Percentiles rank a stretch among this genome's conserved stretches.
phyloP scores from a whole-genome alignment of 2,888 invertebrate species.

The Melieria omissa region DNA sequence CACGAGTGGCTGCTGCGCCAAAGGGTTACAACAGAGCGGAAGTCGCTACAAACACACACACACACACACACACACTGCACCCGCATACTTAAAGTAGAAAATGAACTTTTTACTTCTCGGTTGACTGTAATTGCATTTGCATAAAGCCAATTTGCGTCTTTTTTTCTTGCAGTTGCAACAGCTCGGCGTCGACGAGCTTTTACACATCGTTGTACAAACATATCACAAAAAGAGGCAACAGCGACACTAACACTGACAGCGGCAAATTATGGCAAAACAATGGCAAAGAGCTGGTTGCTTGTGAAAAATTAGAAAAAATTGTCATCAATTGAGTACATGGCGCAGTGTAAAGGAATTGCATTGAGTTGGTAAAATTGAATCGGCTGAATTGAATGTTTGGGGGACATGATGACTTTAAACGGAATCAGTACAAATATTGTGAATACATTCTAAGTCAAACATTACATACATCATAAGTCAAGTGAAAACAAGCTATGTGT shows the following conservation, averaged over 20 bases:
- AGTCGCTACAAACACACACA: conserved; percentile 4
- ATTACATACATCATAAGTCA: too few relatives aligned
- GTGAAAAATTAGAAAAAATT: too few relatives aligned
- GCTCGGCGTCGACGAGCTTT: neutral
- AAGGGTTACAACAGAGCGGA: conserved; percentile 7
- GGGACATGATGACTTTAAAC: too few relatives aligned
- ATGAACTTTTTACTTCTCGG: neutral
- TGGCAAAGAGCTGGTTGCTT: too few relatives aligned
- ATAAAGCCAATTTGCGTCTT: conserved; percentile 9
- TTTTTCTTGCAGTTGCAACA: neutral
- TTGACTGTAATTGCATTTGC: conserved; percentile 15
- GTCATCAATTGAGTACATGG: too few relatives aligned
- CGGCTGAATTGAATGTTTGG: too few relatives aligned
- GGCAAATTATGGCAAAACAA: neutral
- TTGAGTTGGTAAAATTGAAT: too few relatives aligned
- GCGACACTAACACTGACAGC: neutral
- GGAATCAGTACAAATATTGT: too few relatives aligned
- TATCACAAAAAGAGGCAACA: neutral
- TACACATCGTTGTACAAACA: neutral
- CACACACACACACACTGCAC: neutral
- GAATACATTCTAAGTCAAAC: too few relatives aligned
- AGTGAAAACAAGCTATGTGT: too few relatives aligned
- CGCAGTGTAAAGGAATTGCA: too few relatives aligned
- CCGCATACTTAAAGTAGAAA: neutral
- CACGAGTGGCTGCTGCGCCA: neutral